A percentile compares a stretch with the other conserved stretches of the same genome.
Conservation (phyloP, 2,888 invertebrate genomes). For the Ecliptopera silaceata region DNA sequence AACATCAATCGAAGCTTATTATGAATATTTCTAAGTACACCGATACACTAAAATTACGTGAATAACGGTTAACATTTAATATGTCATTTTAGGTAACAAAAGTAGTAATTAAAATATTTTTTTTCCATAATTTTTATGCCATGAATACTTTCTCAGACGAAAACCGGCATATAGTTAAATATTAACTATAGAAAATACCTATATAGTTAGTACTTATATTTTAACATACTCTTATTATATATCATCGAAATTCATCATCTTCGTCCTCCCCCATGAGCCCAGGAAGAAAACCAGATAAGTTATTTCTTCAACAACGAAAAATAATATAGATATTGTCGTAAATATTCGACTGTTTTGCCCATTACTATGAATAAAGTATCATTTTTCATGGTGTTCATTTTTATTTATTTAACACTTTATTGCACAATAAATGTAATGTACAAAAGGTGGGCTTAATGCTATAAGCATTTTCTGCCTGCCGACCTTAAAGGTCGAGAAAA, state of each 20-base stretch:
- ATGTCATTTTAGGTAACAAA: not conserved
- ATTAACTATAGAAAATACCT: not conserved
- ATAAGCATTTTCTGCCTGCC: no score
- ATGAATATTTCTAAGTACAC: conserved; percentile 3
- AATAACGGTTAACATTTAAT: not conserved
- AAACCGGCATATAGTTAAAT: not conserved
- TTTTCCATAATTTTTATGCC: not conserved
- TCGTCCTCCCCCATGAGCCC: conserved; percentile 59
- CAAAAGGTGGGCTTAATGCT: no score
- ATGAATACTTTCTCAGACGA: conserved; percentile 7
- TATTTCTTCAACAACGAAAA: conserved; percentile 57
- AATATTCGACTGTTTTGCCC: not conserved
- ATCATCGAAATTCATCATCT: conserved; percentile 20
- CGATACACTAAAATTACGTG: not conserved
- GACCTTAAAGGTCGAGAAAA: no score
- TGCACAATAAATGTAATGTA: no score
- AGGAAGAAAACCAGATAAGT: conserved; percentile 47
- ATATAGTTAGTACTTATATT: not conserved
- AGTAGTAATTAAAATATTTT: not conserved
- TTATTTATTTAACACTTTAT: no score
- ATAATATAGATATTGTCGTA: conserved; percentile 1
- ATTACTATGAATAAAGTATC: not conserved
- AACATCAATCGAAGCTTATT: conserved; percentile 14
- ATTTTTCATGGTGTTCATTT: no score
- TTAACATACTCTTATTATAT: not conserved